Conservation (phyloP, 64 coral and sea anemone species). For the Orbicella faveolata region DNA sequence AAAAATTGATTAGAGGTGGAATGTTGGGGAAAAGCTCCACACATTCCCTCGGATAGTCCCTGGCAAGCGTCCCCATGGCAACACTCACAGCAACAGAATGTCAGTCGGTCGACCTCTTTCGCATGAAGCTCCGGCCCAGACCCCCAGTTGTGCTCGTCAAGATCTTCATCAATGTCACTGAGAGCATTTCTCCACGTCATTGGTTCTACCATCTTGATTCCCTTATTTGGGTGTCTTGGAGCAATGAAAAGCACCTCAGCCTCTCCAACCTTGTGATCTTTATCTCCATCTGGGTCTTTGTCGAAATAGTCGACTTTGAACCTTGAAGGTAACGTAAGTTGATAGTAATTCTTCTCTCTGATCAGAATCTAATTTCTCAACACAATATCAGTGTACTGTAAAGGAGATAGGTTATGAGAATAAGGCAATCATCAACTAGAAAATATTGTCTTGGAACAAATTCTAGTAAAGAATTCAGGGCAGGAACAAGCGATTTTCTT, state of each 20-base stretch:
- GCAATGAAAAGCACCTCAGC: conserved; percentile 19
- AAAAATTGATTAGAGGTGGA: conserved; percentile 3
- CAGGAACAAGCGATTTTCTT: too few relatives aligned
- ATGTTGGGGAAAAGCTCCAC: conserved; percentile 6
- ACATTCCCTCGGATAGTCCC: neutral
- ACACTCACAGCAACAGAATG: conserved; percentile 34
- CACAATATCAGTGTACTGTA: too few relatives aligned
- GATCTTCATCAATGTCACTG: neutral
- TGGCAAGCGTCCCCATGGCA: conserved; percentile 33
- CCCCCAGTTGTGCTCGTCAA: neutral
- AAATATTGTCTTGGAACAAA: too few relatives aligned
- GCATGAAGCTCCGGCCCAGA: neutral
- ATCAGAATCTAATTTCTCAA: too few relatives aligned
- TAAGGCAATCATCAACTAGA: too few relatives aligned
- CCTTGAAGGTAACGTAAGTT: neutral
- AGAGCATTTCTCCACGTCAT: neutral
- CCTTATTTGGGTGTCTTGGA: conserved; percentile 5
- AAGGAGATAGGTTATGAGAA: too few relatives aligned
- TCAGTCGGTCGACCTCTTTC: neutral
- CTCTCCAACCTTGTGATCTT: neutral
- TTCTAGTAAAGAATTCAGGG: too few relatives aligned
- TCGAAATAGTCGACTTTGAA: conserved; percentile 18
- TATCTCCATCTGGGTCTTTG: neutral
- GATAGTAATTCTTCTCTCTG: neutral
- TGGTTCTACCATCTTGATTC: neutral